Base-by-base conservation (phyloP, 1,140 invertebrate species). In the Danaus melanippus region DNA sequence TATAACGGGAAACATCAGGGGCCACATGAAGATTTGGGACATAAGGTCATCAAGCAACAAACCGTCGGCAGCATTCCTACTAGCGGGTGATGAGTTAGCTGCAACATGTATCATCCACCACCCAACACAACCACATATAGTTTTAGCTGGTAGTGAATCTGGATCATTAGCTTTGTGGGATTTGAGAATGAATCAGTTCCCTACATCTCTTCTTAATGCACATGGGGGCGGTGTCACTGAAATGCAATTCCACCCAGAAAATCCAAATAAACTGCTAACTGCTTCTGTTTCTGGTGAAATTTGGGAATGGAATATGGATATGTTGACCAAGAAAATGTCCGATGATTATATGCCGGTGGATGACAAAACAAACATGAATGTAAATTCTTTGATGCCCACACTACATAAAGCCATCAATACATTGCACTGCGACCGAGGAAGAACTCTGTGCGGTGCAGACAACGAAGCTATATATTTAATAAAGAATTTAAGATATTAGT, bases 1-100 rank as follows among this genome's bases (percentile, higher is more conserved):
- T 44, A 88, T 96, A 8, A 94, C 94, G 3, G 94, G 94, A 43
- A 97, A 96, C 87, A 87, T 93, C 17, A 88, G 93, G 70, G 95
- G 95, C 0, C 92, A 96, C 56, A 92, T 97, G 87, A 96, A 96
- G 79, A 90, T 96, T 32, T 96, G 94, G 91, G 96, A 97, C 85
- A 82, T 95, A 1, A 86, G 94, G 62, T 87, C 88, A 45, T 66
- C 89, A 59, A 74, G 84, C 12, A 88, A 92, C 64, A 88, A 89
- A 53, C 90, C 91, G 5, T 79, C 87, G 3, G 88, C 88, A 41
- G 90, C 89, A 10, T 93, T 94, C 57, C 89, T 92, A 72, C 79
- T 93, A 9, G 90, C 90, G 10, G 88, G 88, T 3, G 92, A 92
- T 56, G 91, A 92, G 74, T 73, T 91, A 17, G 91, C 91, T 56